These are phyloP conservation scores for Buphagus erythrorhynchus DNA, from an alignment of 2,797 vertebrate species.

Conservation along the genomic window DNA sequence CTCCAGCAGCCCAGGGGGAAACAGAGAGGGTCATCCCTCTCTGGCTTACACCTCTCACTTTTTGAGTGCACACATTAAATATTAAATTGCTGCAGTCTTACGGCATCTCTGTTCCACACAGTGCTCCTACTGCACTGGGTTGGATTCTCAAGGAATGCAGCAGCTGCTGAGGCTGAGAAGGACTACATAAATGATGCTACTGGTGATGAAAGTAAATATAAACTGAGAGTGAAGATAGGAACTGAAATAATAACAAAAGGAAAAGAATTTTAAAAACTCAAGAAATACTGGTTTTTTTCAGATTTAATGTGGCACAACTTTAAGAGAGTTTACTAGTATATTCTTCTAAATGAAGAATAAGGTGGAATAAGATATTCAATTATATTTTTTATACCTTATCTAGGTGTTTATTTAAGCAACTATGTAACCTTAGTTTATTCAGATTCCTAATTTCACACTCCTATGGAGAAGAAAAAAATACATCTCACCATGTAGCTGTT, in stretches of 20 bases:
- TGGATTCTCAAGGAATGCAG: neutral
- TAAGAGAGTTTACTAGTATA: neutral
- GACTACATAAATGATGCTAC: neutral
- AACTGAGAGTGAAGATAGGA: neutral
- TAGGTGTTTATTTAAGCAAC: neutral
- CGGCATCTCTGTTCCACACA: neutral
- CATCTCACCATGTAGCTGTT: accelerated
- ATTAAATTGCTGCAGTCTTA: neutral
- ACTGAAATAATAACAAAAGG: neutral
- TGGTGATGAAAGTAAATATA: neutral
- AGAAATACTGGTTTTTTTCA: neutral
- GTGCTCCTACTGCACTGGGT: neutral
- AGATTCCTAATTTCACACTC: neutral
- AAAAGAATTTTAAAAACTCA: accelerated
- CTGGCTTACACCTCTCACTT: neutral
- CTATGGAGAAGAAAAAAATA: neutral
- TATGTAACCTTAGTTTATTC: neutral
- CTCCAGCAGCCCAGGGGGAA: neutral
- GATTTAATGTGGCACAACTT: neutral
- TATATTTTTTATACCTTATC: neutral
- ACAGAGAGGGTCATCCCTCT: neutral
- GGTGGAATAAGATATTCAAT: neutral
- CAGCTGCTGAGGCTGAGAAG: neutral
- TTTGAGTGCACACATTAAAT: neutral
- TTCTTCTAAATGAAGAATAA: neutral